These are phyloP conservation scores for Ceratina japonica DNA, from an alignment of 1,140 invertebrate species.

Conservation along the genomic window DNA sequence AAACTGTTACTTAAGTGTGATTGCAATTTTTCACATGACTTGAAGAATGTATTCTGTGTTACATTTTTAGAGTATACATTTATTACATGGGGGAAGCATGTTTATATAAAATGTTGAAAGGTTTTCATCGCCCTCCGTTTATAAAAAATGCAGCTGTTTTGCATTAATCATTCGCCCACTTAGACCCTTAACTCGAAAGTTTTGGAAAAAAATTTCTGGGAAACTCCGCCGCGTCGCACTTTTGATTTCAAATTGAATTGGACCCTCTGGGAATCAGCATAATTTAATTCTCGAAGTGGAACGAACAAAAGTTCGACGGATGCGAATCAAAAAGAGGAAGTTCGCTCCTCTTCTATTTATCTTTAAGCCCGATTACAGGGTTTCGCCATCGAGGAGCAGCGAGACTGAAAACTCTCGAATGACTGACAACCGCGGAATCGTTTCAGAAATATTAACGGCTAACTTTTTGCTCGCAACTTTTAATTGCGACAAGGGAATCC, in stretches of 20 bases:
- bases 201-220: not conserved
- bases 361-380: not conserved
- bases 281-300: not conserved
- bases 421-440: not conserved
- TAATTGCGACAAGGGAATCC: constrained; percentile 32
- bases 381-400: not conserved
- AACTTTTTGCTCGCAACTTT: constrained; percentile 13
- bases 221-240: not conserved
- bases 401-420: not conserved
- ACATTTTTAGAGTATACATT: no score
- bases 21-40: no score
- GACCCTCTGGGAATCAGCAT: not conserved
- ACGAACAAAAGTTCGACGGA: no score
- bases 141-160: no score
- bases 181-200: not conserved
- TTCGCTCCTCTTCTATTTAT: not conserved
- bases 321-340: not conserved
- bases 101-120: no score
- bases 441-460: not conserved
- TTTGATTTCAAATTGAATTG: not conserved
- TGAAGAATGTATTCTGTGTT: no score
- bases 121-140: no score
- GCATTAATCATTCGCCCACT: no score
- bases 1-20: no score
- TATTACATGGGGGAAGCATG: no score